Evolutionary conservation across 2,797 vertebrate species (phyloP).

Genomic region (Neostethus bicornis): DNA sequence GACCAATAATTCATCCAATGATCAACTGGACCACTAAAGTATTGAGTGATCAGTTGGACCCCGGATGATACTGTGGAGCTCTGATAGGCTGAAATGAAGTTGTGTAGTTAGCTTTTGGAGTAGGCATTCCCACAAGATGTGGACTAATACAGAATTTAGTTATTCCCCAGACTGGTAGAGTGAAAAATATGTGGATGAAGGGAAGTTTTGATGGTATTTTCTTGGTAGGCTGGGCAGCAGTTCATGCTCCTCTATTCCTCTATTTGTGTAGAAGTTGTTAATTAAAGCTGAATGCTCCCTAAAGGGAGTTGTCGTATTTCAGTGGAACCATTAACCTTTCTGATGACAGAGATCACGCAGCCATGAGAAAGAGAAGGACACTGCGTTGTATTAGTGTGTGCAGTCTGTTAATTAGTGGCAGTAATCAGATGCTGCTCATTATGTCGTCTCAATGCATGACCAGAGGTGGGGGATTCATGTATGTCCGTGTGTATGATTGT

Average conservation of each 20-base stretch:
- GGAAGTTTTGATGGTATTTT: no score
- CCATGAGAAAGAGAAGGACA: constrained; percentile 83
- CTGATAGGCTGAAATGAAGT: no score
- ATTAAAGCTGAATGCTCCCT: constrained; percentile 71
- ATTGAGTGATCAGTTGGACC: no score
- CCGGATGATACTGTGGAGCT: no score
- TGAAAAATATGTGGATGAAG: no score
- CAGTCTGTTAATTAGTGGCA: constrained; percentile 90
- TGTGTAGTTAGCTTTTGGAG: no score
- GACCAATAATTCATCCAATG: no score
- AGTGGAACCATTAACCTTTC: constrained; percentile 88
- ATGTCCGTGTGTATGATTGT: constrained; percentile 18
- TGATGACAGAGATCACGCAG: constrained; percentile 82
- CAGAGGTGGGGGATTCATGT: constrained; percentile 51
- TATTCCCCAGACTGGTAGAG: no score
- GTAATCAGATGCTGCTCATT: constrained; percentile 90
- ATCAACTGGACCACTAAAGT: no score
- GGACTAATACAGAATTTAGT: no score
- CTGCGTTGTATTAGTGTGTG: constrained; percentile 77
- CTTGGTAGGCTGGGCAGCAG: no score
- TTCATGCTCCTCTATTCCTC: constrained; percentile 16
- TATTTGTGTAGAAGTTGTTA: constrained; percentile 15
- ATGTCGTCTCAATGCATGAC: constrained; percentile 77
- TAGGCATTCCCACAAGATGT: no score
- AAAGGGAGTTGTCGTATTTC: constrained; percentile 34